Percentiles rank a stretch among this genome's conserved stretches.
Evolutionary conservation across 2,797 vertebrate genomes (phyloP).

Genomic region (Alcedo atthis): DNA sequence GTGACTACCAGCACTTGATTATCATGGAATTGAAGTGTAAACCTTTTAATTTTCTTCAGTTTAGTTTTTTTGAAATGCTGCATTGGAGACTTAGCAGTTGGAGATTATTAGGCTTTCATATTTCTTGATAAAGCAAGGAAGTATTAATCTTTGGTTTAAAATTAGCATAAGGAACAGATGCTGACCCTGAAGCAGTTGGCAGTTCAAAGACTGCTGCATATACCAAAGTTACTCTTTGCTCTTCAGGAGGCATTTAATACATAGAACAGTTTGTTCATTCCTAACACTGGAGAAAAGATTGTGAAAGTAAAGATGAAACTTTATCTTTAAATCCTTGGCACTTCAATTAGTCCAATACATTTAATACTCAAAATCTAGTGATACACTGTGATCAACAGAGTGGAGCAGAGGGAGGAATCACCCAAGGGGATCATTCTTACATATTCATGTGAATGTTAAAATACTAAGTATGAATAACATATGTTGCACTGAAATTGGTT

Average conservation of each 20-base stretch:
- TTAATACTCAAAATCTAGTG: background rate
- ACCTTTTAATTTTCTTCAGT: background rate
- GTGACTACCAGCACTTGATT: background rate
- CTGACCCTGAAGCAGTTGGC: background rate
- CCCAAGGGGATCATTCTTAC: background rate
- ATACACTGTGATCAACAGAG: background rate
- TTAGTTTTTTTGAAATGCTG: background rate
- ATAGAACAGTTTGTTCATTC: background rate
- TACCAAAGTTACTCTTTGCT: background rate
- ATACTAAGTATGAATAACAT: background rate
- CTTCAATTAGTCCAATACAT: background rate
- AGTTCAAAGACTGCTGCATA: background rate
- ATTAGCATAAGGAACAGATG: background rate
- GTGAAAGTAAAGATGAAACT: background rate
- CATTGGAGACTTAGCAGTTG: background rate
- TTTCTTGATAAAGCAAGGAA: background rate
- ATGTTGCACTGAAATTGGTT: background rate
- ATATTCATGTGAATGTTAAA: background rate
- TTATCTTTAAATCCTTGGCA: background rate
- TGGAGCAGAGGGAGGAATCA: background rate
- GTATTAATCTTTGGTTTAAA: background rate
- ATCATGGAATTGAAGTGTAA: background rate
- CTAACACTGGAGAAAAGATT: background rate
- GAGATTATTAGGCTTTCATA: background rate
- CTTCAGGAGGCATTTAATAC: background rate